These are phyloP conservation scores for Epinephelus lanceolatus DNA, from an alignment of 2,113 vertebrate genomes.

Conservation along the genomic window DNA sequence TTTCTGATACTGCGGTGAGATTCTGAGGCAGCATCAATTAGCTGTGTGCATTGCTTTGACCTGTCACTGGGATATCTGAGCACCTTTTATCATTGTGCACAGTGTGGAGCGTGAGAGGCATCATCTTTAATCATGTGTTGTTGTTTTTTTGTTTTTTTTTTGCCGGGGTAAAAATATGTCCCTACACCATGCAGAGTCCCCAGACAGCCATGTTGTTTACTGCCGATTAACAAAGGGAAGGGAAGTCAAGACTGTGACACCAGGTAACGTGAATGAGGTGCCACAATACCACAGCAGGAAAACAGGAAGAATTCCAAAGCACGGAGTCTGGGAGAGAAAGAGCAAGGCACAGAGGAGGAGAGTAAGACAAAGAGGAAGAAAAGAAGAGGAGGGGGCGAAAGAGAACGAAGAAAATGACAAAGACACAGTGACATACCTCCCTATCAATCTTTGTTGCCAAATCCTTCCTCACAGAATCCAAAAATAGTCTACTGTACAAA, in stretches of 20 bases:
- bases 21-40: conserved; percentile 85
- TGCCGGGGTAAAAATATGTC: conserved; percentile 81
- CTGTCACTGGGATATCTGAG: conserved; percentile 84
- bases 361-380: conserved; percentile 29
- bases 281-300: conserved; percentile 72
- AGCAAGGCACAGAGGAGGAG: conserved; percentile 15
- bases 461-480: conserved; percentile 14
- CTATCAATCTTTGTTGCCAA: conserved; percentile 27
- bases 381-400: conserved; percentile 2
- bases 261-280: conserved; percentile 80
- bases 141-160: conserved; percentile 63
- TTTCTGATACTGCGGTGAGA: conserved; percentile 72
- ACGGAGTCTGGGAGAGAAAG: conserved; percentile 39
- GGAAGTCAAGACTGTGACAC: conserved; percentile 83
- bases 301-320: conserved; percentile 71
- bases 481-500: conserved; percentile 13
- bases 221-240: conserved; percentile 87
- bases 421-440: conserved; percentile 14
- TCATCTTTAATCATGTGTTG: conserved; percentile 84
- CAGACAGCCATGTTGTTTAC: conserved; percentile 87
- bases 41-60: conserved; percentile 80
- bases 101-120: conserved; percentile 77
- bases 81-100: conserved; percentile 83
- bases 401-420: not conserved
- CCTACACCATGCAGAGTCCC: conserved; percentile 78